Evolutionary conservation across 2,113 vertebrate genomes (phyloP), one percentile per base, ranked within the genome.

Genomic region (Ciconia maguari): DNA sequence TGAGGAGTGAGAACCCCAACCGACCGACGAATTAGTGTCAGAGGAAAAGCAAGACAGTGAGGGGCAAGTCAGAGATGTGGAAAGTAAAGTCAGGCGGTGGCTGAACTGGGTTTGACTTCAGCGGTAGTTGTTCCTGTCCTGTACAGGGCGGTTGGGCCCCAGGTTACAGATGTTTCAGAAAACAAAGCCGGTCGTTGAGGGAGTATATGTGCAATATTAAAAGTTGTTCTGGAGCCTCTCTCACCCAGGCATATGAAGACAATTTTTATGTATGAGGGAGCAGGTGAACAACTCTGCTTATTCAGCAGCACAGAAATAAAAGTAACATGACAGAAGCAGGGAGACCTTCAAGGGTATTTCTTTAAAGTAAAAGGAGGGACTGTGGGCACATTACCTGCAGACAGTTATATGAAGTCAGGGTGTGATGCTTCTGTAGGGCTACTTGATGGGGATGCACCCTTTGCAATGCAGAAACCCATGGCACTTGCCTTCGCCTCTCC

Each of bases 141-240:
- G 48, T 41, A 27, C 0, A 27, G 52, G 48, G 64, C 1, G 9
- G 42, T 42, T 0, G 32, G 94, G 81, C 65, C 61, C 49, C 78
- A 65, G 81, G 69, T 91, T 97, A 75, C 93, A 95, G 93, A 87
- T 93, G 81, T 94, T 97, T 83, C 30, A 51, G 87, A 54, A 94
- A 95, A 69, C 26, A 95, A 92, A 92, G 46, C 41, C 77, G 42
- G 87, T 85, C 0, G 0, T 62, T 91, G 87, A 85, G 62, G 69
- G 48, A 92, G 5, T 70, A 21, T 36, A 46, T 65, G 38, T 83
- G 78, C 60, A 80, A 64, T 74, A 95, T 85, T 92, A 76, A 66
- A 95, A 75, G 57, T 61, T 52, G 7, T 74, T 72, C 81, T 93
- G 71, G 54, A 97, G 38, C 42, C 32, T 91, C 46, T 87, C 58